Percentiles rank a stretch among this genome's conserved stretches.
phyloP scores from a whole-genome alignment of 2,888 invertebrate genomes.

The Bedellia somnulentella region DNA sequence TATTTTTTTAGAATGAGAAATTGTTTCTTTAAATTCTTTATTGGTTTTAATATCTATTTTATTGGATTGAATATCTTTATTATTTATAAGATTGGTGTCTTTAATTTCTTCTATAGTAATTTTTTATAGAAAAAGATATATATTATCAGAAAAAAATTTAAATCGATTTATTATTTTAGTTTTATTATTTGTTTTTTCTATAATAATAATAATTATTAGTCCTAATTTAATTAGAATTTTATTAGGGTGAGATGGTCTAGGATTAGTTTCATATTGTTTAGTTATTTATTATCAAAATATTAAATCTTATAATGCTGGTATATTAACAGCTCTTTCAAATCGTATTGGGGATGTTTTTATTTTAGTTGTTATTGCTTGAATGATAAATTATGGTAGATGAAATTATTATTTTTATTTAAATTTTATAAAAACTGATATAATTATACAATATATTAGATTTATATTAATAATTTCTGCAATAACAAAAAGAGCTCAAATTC shows the following conservation, averaged over 20 bases:
- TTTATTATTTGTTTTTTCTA: slow-evolving; percentile 69
- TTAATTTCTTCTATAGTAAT: slow-evolving; percentile 69
- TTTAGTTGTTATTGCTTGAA: slow-evolving; percentile 62
- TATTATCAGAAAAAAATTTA: slow-evolving; percentile 59
- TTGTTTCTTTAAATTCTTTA: slow-evolving; percentile 50
- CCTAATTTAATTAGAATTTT: slow-evolving; percentile 72
- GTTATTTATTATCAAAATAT: slow-evolving; percentile 72
- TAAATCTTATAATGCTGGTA: slow-evolving; percentile 69
- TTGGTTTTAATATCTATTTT: slow-evolving; percentile 55
- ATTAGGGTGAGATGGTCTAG: slow-evolving; percentile 74
- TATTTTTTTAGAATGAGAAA: slow-evolving; percentile 57
- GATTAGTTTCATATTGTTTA: slow-evolving; percentile 71
- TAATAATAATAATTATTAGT: slow-evolving; percentile 68
- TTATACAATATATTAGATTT: slow-evolving; percentile 35
- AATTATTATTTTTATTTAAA: slow-evolving; percentile 58
- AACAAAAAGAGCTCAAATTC: slow-evolving; percentile 81
- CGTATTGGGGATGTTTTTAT: slow-evolving; percentile 73
- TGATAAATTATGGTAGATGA: slow-evolving; percentile 57
- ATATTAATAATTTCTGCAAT: slow-evolving; percentile 60
- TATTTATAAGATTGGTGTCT: slow-evolving; percentile 66
- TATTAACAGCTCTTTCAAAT: slow-evolving; percentile 72
- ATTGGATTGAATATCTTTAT: slow-evolving; percentile 66
- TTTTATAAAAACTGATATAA: slow-evolving; percentile 40
- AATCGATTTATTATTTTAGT: slow-evolving; percentile 71
- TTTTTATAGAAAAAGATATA: too few species aligned